phyloP scores from a whole-genome alignment of 2,113 vertebrate species.

The Psophia crepitans region DNA sequence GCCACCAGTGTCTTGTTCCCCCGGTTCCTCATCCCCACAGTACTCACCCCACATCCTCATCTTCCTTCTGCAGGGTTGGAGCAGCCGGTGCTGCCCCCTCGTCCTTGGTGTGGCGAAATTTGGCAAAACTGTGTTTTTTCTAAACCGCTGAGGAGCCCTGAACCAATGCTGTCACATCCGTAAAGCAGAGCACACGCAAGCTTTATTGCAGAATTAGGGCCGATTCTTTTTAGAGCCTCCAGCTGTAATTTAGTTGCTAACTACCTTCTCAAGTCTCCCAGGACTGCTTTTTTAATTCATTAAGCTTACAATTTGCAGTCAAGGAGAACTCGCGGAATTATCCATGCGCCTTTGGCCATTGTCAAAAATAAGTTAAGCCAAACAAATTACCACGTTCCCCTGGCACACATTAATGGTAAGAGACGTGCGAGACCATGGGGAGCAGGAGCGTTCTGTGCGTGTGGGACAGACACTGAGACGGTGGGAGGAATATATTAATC shows the following conservation, averaged over 20 bases:
- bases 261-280: not conserved
- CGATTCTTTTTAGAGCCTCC: not conserved
- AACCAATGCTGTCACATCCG: not conserved
- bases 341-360: not conserved
- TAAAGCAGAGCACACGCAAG: accelerated
- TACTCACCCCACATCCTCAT: not conserved
- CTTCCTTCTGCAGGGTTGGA: not conserved
- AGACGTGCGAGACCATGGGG: not conserved
- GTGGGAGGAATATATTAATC: accelerated
- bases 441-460: not conserved
- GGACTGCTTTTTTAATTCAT: not conserved
- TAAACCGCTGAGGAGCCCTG: not conserved
- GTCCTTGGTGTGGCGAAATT: not conserved
- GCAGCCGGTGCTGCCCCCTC: not conserved
- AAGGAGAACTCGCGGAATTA: not conserved
- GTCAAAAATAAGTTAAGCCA: not conserved
- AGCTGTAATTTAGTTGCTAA: not conserved
- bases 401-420: not conserved
- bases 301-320: not conserved
- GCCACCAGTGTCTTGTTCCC: not conserved
- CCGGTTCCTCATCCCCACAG: not conserved
- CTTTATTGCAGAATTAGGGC: not conserved
- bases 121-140: not conserved
- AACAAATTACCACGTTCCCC: not conserved
- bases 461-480: not conserved